Base-by-base conservation (phyloP, 2,113 vertebrate species). In the Onychorhynchus coronatus region DNA sequence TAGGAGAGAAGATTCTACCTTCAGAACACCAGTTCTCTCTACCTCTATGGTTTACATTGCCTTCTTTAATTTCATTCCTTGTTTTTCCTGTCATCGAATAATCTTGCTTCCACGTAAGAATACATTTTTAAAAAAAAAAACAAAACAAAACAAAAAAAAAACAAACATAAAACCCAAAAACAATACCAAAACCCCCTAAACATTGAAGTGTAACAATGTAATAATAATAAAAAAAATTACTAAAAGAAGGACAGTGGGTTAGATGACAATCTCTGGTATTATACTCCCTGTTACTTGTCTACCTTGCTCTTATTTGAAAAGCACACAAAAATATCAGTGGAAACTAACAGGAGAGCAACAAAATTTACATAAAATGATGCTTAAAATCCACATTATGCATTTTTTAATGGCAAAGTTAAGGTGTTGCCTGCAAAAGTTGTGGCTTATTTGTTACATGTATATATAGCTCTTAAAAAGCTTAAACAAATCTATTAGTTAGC, bases 281-380 rank as follows among this genome's bases (percentile, higher is more conserved):
- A 76, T 50, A 83, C 10, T 61, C 41, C 10, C 25, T 85, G 1
- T 78, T 80, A 53, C 25, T 0, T 0, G 0, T 37, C 70, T 92
- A 31, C 44, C 12, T 75, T 61, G 37, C 53, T 84, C 17, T 33
- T 72, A 70, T 89, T 84, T 56, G n/a, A 42, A 81, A 88, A 88
- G 12, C 55, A 42, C 30, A 23, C 18, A 62, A 31, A 70, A 33
- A 8, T 88, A 31, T 52, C 80, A 37, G 28, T 47, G 31, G 25
- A 88, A 95, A 49, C 15, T 33, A 67, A 35, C 15, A 72, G 61
- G 28, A 72, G 11, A 77, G 33, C 59, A 88, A 72, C 0, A 0
- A 77, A 56, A 58, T 81, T 73, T 52, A 6, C 30, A 33, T n/a
- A 52, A 77, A 84, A 44, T 11, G 12, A 12, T 78, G 41, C 65